Base-by-base conservation (phyloP, 2,113 vertebrate species). In the Dipodomys stephensi region DNA sequence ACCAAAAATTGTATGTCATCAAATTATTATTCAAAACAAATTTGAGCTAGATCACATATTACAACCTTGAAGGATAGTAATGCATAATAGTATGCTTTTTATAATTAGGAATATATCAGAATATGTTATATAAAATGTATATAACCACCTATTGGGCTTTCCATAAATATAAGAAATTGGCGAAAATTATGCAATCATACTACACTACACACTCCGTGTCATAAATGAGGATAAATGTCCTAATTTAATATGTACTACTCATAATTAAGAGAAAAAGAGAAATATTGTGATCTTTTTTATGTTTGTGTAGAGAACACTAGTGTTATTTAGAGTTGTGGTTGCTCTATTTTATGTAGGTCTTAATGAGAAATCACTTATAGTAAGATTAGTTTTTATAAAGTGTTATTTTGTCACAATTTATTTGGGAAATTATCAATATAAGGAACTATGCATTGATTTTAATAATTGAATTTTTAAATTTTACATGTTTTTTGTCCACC, bases 381-480 rank as follows among this genome's bases (percentile, higher is more conserved):
- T 87, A 74, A 91, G 32, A 44, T 68, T 87, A 74, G 73, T 86
- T 88, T 95, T 83, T 77, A 84, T 79, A 82, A 91, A 93, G 28
- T 60, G 82, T 76, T 90, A 74, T 65, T 88, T 91, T 88, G 13
- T 23, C 65, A 95, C n/a, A 53, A 77, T 69, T 49, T 72, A 79
- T n/a, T 72, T 84, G 18, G 20, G 22, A 93, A 30, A 83, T 77
- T 85, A 20, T 88, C 53, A 85, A 32, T 62, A 2, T 12, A 74
- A 15, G 71, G 53, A 67, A 79, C 46, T 92, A 22, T 67, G 2
- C 64, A 0, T 89, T 83, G 20, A 86, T 83, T 87, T 92, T 60
- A 25, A 78, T 80, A 4, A 60, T 77, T 82, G 39, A 77, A 84
- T 18, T 16, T 87, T 72, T 76, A 39, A 39, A 39, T 71, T 81